Conservation (phyloP, 2,888 invertebrate species). For the Troides helena region DNA sequence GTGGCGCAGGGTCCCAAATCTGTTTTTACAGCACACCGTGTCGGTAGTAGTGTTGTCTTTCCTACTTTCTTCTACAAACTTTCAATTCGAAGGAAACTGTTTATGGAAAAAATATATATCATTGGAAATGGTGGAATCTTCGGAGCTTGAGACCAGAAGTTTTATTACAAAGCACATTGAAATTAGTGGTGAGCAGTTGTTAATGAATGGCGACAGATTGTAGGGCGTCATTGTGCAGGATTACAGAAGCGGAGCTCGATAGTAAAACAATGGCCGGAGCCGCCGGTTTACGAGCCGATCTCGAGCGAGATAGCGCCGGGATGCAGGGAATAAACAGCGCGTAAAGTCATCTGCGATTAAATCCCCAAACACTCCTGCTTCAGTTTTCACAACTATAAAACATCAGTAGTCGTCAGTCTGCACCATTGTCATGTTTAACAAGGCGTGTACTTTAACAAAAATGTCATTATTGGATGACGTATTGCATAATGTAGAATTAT, state of each 20-base stretch:
- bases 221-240: conserved; percentile 54
- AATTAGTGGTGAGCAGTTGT: conserved; percentile 43
- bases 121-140: background rate
- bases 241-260: conserved; percentile 53
- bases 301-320: conserved; percentile 50
- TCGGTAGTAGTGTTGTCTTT: too few relatives aligned
- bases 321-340: conserved; percentile 59
- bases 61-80: too few relatives aligned
- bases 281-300: conserved; percentile 63
- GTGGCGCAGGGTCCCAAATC: too few relatives aligned
- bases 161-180: conserved; percentile 32
- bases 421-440: conserved; percentile 22
- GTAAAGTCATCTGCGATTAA: conserved; percentile 54
- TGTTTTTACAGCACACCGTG: too few relatives aligned
- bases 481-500: background rate
- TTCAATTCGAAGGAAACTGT: too few relatives aligned
- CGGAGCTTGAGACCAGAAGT: conserved; percentile 13
- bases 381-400: conserved; percentile 20
- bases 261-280: conserved; percentile 62
- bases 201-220: conserved; percentile 60
- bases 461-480: background rate
- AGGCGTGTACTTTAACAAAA: conserved; percentile 2
- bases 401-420: conserved; percentile 17
- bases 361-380: conserved; percentile 35
- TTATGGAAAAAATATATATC: too few relatives aligned